phyloP scores from a whole-genome alignment of 2,888 invertebrate genomes.

The Tuta absoluta region DNA sequence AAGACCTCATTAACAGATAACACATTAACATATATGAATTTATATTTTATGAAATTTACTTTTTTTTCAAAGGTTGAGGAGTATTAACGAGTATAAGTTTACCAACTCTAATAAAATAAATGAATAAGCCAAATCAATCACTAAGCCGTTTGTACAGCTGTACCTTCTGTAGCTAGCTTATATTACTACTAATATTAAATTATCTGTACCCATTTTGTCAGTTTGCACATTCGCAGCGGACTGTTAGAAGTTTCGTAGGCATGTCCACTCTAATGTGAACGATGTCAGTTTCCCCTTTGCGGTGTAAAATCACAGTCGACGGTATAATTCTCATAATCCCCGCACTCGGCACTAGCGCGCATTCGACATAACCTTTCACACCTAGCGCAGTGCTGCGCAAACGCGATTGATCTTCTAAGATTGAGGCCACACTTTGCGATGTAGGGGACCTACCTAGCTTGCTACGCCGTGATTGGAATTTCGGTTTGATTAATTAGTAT shows the following conservation, averaged over 20 bases:
- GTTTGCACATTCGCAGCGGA: no score
- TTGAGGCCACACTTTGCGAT: constrained; percentile 10
- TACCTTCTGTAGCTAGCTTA: no score
- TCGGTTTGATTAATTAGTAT: neutral
- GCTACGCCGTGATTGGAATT: neutral
- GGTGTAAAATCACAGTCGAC: constrained; percentile 67
- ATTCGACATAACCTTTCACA: constrained; percentile 75
- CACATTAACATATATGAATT: no score
- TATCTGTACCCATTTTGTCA: no score
- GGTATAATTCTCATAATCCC: constrained; percentile 74
- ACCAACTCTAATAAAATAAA: no score
- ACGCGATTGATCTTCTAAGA: constrained; percentile 34
- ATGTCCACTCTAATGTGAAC: constrained; percentile 50
- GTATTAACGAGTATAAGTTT: no score
- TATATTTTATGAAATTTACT: no score
- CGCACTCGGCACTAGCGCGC: constrained; percentile 44
- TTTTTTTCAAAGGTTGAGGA: no score
- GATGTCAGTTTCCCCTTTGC: constrained; percentile 45
- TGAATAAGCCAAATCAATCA: no score
- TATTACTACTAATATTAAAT: no score
- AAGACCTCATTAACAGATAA: no score
- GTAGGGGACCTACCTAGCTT: neutral
- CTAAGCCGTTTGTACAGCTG: no score
- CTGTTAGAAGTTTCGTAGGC: neutral
- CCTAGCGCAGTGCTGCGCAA: constrained; percentile 44